Evolutionary conservation across 2,113 vertebrate genomes (phyloP).

Genomic region (Tyto alba): DNA sequence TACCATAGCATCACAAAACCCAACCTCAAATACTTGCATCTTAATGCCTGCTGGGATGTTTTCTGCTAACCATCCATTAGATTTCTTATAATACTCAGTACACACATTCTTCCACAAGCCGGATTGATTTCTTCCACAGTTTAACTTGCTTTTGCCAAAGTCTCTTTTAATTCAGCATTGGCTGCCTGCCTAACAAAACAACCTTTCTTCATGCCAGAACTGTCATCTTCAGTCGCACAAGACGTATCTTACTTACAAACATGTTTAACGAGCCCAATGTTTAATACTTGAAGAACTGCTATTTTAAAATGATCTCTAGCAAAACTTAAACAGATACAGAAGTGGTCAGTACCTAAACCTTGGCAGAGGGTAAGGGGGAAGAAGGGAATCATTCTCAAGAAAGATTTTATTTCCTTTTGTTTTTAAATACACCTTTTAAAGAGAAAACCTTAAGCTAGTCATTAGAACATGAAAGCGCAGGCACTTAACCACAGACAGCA

Average conservation of each 20-base stretch:
- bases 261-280: not conserved
- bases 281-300: not conserved
- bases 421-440: not conserved
- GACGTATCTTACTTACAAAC: conserved; percentile 2
- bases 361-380: no score
- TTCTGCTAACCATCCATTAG: conserved; percentile 9
- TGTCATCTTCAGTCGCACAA: conserved; percentile 39
- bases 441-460: not conserved
- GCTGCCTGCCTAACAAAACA: conserved; percentile 51
- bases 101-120: not conserved
- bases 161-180: conserved; percentile 26
- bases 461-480: not conserved
- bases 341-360: not conserved
- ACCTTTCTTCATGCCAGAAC: conserved; percentile 17
- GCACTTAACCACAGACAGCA: not conserved
- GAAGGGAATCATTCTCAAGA: not conserved
- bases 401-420: not conserved
- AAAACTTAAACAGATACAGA: not conserved
- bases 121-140: conserved; percentile 23
- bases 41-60: conserved; percentile 1
- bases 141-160: conserved; percentile 63
- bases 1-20: conserved; percentile 4
- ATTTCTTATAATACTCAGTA: not conserved
- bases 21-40: conserved; percentile 13
- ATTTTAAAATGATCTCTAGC: not conserved